Evolutionary conservation across 1,140 invertebrate genomes (phyloP).

Genomic region (Cydia pomonella): DNA sequence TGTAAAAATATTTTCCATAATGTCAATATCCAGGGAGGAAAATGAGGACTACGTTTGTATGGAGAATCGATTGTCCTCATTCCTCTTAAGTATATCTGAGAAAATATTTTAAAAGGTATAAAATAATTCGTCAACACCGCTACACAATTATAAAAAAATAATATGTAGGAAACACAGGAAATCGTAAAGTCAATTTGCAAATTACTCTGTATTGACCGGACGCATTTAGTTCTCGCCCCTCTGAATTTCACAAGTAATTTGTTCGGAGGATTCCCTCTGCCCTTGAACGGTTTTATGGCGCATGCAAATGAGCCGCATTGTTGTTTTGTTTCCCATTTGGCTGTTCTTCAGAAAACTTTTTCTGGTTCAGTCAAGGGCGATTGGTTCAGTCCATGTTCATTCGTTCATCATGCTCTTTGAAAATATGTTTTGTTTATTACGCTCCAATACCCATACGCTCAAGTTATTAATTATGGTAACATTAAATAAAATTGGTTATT

Average conservation of each 20-base stretch:
- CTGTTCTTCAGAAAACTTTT: constrained; percentile 18
- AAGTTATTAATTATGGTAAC: neutral
- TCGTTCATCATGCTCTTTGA: too few relatives aligned
- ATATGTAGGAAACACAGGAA: constrained; percentile 2
- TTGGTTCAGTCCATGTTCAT: neutral
- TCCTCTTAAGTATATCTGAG: too few relatives aligned
- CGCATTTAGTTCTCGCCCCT: constrained; percentile 15
- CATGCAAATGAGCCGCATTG: constrained; percentile 29
- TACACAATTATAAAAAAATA: neutral
- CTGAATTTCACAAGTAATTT: constrained; percentile 31
- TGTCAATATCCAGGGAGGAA: too few relatives aligned
- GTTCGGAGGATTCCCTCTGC: constrained; percentile 6
- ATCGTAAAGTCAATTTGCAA: constrained; percentile 7
- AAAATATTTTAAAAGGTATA: too few relatives aligned
- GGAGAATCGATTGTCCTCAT: too few relatives aligned
- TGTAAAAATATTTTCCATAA: too few relatives aligned
- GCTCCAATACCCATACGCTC: neutral
- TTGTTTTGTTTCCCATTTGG: constrained; percentile 27
- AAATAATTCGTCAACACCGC: too few relatives aligned
- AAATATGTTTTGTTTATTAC: neutral
- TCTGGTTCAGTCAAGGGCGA: neutral
- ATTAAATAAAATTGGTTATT: too few relatives aligned
- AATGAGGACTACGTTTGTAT: too few relatives aligned
- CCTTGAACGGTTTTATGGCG: constrained; percentile 26
- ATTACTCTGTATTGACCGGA: constrained; percentile 2